Conservation (phyloP, 2,888 invertebrate genomes). For the Thera obeliscata region DNA sequence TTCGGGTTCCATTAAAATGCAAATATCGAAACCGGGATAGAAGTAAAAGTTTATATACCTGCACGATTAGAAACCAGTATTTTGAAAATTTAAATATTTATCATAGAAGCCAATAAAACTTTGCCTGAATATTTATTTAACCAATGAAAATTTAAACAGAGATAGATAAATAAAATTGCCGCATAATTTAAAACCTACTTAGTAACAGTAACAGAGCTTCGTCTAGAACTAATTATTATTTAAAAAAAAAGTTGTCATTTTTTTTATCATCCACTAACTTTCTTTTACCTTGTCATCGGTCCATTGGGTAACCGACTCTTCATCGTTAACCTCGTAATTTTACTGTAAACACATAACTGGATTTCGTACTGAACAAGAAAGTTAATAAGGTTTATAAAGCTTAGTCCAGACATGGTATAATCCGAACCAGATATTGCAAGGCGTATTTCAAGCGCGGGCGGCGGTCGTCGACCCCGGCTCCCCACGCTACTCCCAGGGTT, state of each 20-base stretch:
- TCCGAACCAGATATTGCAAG: conserved; percentile 72
- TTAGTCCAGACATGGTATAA: conserved; percentile 64
- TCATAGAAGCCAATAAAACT: neutral
- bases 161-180: neutral
- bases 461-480: conserved; percentile 73
- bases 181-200: neutral
- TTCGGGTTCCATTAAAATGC: conserved; percentile 33
- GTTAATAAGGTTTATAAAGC: conserved; percentile 57
- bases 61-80: conserved; percentile 31
- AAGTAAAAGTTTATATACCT: conserved; percentile 17
- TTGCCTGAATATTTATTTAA: neutral
- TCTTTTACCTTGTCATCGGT: neutral
- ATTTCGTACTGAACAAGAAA: conserved; percentile 29
- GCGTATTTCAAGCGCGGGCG: conserved; percentile 77
- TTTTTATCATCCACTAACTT: too few relatives aligned
- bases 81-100: conserved; percentile 18
- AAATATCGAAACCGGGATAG: conserved; percentile 16
- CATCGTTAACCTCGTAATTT: neutral
- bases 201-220: neutral
- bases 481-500: conserved; percentile 68
- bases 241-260: too few relatives aligned
- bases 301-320: neutral
- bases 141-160: neutral
- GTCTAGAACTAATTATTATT: too few relatives aligned
- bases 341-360: conserved; percentile 17